These are phyloP conservation scores for Chrysomallon squamiferum DNA, from an alignment of 1,140 invertebrate species.

Conservation along the genomic window DNA sequence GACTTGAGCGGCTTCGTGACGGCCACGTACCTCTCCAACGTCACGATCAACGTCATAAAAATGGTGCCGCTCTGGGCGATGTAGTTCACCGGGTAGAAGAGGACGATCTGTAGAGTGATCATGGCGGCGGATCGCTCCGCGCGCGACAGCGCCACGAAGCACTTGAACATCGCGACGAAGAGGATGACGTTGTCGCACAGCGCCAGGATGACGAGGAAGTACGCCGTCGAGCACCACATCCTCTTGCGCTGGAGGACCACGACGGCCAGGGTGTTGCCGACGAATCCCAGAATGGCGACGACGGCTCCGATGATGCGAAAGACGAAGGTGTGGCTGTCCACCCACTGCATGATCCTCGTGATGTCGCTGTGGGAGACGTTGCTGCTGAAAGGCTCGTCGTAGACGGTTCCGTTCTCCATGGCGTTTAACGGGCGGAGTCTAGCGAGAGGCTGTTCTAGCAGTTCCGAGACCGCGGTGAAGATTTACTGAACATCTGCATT, in stretches of 20 bases:
- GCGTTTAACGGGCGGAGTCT: too few species aligned
- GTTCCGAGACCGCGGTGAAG: too few species aligned
- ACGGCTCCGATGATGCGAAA: neutral
- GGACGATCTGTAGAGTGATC: neutral
- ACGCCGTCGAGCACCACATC: conserved; percentile 11
- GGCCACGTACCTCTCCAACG: conserved; percentile 11
- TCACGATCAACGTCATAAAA: conserved; percentile 68
- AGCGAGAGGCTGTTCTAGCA: too few species aligned
- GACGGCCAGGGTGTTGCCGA: neutral
- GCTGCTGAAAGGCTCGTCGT: too few species aligned
- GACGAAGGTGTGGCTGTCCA: neutral
- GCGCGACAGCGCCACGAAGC: neutral
- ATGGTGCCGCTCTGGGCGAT: conserved; percentile 82
- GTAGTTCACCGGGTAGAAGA: conserved; percentile 68
- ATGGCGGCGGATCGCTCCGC: neutral
- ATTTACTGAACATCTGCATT: too few species aligned
- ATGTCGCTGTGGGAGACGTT: too few species aligned
- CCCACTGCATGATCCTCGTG: too few species aligned
- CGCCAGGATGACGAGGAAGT: conserved; percentile 12
- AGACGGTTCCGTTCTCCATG: too few species aligned
- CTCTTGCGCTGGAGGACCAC: conserved; percentile 5
- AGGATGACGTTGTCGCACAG: conserved; percentile 16
- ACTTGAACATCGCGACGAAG: conserved; percentile 4
- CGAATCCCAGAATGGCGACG: conserved; percentile 1
- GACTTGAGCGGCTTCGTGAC: conserved; percentile 10